phyloP scores from a whole-genome alignment of 2,888 invertebrate species.

The Heliconius sara region DNA sequence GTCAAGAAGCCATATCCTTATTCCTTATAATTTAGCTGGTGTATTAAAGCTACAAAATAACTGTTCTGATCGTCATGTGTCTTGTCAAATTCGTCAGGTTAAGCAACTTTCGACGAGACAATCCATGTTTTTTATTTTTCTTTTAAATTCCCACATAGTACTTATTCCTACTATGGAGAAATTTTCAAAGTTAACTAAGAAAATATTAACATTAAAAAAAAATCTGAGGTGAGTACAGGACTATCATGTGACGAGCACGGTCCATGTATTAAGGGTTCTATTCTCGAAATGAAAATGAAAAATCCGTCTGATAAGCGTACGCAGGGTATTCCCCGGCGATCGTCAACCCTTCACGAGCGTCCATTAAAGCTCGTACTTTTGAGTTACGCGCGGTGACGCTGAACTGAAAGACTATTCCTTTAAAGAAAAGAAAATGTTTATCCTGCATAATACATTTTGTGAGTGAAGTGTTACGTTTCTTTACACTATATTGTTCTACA shows the following conservation, averaged over 20 bases:
- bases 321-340: too few species aligned
- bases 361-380: too few species aligned
- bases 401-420: too few species aligned
- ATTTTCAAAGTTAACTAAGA: too few species aligned
- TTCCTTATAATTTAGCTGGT: not conserved
- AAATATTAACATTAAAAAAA: too few species aligned
- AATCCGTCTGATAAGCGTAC: too few species aligned
- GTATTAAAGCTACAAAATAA: not conserved
- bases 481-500: not conserved
- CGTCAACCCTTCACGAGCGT: too few species aligned
- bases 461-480: not conserved
- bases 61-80: not conserved
- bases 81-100: too few species aligned
- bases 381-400: too few species aligned
- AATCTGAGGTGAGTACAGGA: too few species aligned
- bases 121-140: not conserved
- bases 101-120: too few species aligned
- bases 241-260: too few species aligned
- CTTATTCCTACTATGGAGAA: not conserved
- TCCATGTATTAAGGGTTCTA: not conserved
- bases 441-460: not conserved
- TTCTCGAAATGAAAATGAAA: not conserved
- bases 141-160: not conserved
- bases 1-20: not conserved
- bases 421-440: not conserved